Percentiles rank a stretch among this genome's conserved stretches.
phyloP scores from a whole-genome alignment of 2,113 vertebrate species.

The Apus apus region DNA sequence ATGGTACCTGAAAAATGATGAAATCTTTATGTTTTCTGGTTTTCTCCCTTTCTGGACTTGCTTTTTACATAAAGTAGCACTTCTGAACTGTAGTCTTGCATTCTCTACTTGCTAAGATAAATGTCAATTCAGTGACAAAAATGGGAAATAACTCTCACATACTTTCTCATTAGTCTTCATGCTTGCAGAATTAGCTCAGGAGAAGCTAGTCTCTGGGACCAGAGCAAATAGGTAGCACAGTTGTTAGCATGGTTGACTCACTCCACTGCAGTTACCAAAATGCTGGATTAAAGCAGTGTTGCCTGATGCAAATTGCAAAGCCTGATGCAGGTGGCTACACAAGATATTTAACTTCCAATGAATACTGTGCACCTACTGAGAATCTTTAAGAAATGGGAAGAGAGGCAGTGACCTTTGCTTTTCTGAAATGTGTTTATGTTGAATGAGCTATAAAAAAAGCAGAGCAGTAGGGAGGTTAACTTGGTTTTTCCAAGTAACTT shows the following conservation, averaged over 20 bases:
- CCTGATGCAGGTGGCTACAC: not conserved
- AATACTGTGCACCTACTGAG: not conserved
- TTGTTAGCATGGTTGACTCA: not conserved
- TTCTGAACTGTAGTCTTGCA: not conserved
- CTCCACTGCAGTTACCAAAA: not conserved
- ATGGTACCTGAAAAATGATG: not conserved
- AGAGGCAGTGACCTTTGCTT: not conserved
- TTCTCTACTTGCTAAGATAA: not conserved
- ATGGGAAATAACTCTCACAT: not conserved
- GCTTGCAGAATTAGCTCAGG: not conserved
- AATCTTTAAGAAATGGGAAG: not conserved
- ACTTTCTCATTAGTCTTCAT: constrained; percentile 20
- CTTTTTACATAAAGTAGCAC: not conserved
- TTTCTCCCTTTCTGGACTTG: constrained; percentile 20
- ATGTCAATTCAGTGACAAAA: constrained; percentile 7
- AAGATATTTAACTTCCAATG: not conserved
- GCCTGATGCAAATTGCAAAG: not conserved
- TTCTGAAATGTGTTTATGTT: not conserved
- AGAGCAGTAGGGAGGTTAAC: not conserved
- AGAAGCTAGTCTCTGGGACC: not conserved
- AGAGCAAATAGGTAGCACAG: not conserved
- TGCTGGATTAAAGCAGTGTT: not conserved
- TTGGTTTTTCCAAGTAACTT: not conserved
- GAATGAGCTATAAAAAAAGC: not conserved
- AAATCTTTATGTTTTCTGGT: not conserved